Base-by-base conservation (phyloP, 2,113 vertebrate species). In the Eptesicus fuscus region DNA sequence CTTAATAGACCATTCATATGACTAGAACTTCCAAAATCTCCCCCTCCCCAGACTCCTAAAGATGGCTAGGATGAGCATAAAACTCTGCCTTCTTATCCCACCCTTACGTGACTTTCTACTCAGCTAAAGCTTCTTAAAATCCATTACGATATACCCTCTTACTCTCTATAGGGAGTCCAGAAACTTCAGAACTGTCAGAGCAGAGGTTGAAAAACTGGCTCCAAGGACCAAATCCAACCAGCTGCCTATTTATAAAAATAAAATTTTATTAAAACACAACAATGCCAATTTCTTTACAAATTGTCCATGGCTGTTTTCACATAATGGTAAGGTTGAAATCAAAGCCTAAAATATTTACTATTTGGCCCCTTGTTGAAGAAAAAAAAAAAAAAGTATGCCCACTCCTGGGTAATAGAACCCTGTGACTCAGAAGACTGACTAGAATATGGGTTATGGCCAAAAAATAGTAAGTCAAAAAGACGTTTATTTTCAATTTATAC, bases 221-320 rank as follows among this genome's bases (percentile, higher is more conserved):
- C 47, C 35, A 42, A 20, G 16, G 30, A 42, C 23, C 32, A 90
- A 37, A 70, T 47, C 30, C n/a, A n/a, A 37, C 8, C 10, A 79
- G 23, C 11, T 44, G 30, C 13, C 5, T 56, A 7, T 9, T 63
- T 96, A 87, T 42, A 78, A 88, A 89, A 89, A 74, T 28, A 79
- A 93, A 96, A 42, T 35, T 94, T 93, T 95, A 80, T 37, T 86
- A 32, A 61, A 82, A 87, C 51, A 61, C 14, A 92, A 9, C 1
- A 65, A 47, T 67, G 20, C 4, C 14, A 9, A 61, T 28, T 63
- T 73, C 37, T 86, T 76, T 86, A 61, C 37, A 80, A 49, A 91
- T 83, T 74, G 9, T 85, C 77, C 63, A 16, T 70, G 47, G 18
- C 70, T 91, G 9, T 59, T 87, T 96, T 92, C 69, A 70, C 22